phyloP scores from a whole-genome alignment of 2,113 vertebrate species.

The Hipposideros armiger region DNA sequence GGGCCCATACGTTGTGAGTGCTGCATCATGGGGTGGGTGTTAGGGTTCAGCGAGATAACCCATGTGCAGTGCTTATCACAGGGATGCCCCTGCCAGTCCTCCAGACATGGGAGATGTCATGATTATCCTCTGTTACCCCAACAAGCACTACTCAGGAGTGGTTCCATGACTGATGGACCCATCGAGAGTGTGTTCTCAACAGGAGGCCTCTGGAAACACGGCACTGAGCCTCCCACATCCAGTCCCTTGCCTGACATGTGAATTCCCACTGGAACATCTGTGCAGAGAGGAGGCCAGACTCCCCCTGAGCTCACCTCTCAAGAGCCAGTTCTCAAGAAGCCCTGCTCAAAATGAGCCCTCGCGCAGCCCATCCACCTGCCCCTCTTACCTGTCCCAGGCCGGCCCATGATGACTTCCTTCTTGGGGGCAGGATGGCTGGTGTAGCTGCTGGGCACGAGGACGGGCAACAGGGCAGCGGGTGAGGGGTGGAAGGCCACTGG shows the following conservation, averaged over 20 bases:
- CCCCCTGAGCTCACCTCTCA: not conserved
- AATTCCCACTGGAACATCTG: not conserved
- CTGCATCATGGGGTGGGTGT: not conserved
- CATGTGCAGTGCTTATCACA: not conserved
- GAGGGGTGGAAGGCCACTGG: slow-evolving; percentile 95
- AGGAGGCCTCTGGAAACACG: not conserved
- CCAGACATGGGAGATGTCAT: not conserved
- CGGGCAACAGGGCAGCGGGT: slow-evolving; percentile 93
- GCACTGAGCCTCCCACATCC: not conserved
- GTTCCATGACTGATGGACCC: not conserved
- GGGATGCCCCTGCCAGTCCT: not conserved
- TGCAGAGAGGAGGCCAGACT: not conserved
- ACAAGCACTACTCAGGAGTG: not conserved
- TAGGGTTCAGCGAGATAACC: not conserved
- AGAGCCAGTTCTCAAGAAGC: not conserved
- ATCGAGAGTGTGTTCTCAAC: not conserved
- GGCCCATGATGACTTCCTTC: slow-evolving; percentile 96
- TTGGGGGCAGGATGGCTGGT: slow-evolving; percentile 92
- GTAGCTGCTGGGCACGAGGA: slow-evolving; percentile 93
- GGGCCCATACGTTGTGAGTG: not conserved
- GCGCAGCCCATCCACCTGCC: not conserved
- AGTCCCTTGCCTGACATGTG: not conserved
- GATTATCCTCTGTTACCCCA: not conserved
- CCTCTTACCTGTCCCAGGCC: slow-evolving; percentile 94
- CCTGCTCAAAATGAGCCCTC: not conserved